Base-by-base conservation (phyloP, 2,113 vertebrate species). In the Poeciliopsis occidentalis region DNA sequence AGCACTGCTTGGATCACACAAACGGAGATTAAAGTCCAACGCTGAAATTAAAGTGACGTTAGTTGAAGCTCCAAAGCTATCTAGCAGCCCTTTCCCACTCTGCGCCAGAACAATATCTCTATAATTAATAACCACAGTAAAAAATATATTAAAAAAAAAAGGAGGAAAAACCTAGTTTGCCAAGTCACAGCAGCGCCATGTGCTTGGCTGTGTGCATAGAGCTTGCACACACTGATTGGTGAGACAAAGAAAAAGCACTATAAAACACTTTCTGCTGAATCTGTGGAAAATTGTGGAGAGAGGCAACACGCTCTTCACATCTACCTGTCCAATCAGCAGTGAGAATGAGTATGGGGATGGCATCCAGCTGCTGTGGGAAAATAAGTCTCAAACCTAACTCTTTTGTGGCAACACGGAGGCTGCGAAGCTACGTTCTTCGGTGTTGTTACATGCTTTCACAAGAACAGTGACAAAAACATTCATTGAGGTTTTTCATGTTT, bases 181-280 rank as follows among this genome's bases (percentile, higher is more conserved):
- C 72, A 51, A 84, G 84, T 78, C 82, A 81, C 87, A 84, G 78
- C 83, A 71, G 71, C 78, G 79, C 87, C 91, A 92, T 88, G 87
- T 89, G 92, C 86, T 74, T 76, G 85, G 83, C 60, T 57, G 51
- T 57, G 51, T 57, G 71, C 81, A 79, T 64, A 66, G 60, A 82
- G 67, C 64, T 62, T 79, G 69, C 86, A 78, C 90, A 89, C 87
- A 87, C 90, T 79, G 85, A 87, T 83, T 85, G 84, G 79, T 83
- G 81, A 89, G 78, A 87, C 76, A 84, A 82, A 84, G 82, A 83
- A 93, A 90, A 89, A 78, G 86, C 88, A 77, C 92, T 64, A 90
- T 94, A 92, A 94, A 94, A 91, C 78, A 39, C 83, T 89, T 93
- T 91, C 85, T 92, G 94, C 93, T 93, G 92, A 93, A 92, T 86